Base-by-base conservation (phyloP, 2,888 invertebrate species). In the Philhelius pedissequus region DNA sequence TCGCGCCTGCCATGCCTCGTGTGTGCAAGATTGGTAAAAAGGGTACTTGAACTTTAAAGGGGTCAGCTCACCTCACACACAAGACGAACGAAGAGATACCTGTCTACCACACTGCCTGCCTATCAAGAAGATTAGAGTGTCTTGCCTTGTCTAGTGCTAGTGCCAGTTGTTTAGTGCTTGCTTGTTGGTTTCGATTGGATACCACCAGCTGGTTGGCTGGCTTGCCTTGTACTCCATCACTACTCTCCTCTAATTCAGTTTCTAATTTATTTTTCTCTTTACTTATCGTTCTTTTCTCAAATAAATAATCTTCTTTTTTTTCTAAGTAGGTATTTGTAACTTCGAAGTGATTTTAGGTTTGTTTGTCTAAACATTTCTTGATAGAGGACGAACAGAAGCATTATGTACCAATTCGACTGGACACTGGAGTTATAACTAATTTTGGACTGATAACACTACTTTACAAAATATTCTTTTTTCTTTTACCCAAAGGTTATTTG, bases 1-100 rank as follows among this genome's bases (percentile, higher is more conserved):
- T 77, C 81, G 81, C 71, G 81, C 71, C 81, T 69, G 35, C 54
- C n/a, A 13, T 22, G 38, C 38, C 38, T 43, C 15, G 18, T 62
- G 84, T 84, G 84, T 84, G 80, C 84, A 62, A 84, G 84, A 84
- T 84, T 75, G 78, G 60, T 82, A 82, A 84, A 82, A 84, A 84
- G 80, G 84, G 84, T 84, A 80, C 84, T 84, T 84, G 84, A 84
- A 84, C 84, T 84, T 84, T 80, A 84, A 84, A 71, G 84, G 76
- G 84, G 84, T 84, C 84, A 84, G 60, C 71, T 84, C 84, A 80
- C 80, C 71, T 80, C 75, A 78, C 74, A 64, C 64, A 38, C 68
- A 58, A 73, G 50, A 50, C 73, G 62, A 27, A 50, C 73, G 62
- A 27, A 35, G 38, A 58, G 74, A 66, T 60, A 83, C 83, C 83